Evolutionary conservation across 2,888 invertebrate genomes (phyloP).

Genomic region (Tuberolachnus salignus): DNA sequence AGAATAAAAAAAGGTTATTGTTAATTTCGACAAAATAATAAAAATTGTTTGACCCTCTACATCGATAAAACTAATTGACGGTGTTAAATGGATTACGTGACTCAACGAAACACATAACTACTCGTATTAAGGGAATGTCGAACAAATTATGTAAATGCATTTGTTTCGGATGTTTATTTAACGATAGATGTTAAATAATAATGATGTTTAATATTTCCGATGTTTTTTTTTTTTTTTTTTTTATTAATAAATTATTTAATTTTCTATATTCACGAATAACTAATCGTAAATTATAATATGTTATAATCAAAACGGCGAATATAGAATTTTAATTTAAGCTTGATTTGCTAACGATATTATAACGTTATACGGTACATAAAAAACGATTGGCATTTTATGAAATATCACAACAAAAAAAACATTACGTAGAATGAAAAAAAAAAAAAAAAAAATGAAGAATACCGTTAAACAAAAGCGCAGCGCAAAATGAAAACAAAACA

Average conservation of each 20-base stretch:
- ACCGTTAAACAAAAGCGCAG: too few species aligned
- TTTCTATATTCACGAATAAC: neutral
- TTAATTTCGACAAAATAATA: neutral
- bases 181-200: slow-evolving; percentile 39
- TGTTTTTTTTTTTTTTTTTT: too few species aligned
- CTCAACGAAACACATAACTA: slow-evolving; percentile 25
- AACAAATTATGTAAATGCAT: slow-evolving; percentile 10
- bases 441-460: too few species aligned
- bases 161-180: slow-evolving; percentile 20
- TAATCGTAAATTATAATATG: slow-evolving; percentile 21
- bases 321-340: too few species aligned
- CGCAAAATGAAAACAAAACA: too few species aligned
- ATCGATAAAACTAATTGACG: slow-evolving; percentile 10
- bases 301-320: neutral
- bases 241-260: slow-evolving; percentile 31
- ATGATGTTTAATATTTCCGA: too few species aligned
- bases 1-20: neutral
- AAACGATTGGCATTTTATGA: too few species aligned
- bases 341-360: too few species aligned
- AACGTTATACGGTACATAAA: too few species aligned
- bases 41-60: neutral
- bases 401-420: too few species aligned
- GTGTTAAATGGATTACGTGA: slow-evolving; percentile 24
- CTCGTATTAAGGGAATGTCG: slow-evolving; percentile 9
- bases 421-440: too few species aligned